phyloP scores from a whole-genome alignment of 2,888 invertebrate species.

The Margaritifera margaritifera region DNA sequence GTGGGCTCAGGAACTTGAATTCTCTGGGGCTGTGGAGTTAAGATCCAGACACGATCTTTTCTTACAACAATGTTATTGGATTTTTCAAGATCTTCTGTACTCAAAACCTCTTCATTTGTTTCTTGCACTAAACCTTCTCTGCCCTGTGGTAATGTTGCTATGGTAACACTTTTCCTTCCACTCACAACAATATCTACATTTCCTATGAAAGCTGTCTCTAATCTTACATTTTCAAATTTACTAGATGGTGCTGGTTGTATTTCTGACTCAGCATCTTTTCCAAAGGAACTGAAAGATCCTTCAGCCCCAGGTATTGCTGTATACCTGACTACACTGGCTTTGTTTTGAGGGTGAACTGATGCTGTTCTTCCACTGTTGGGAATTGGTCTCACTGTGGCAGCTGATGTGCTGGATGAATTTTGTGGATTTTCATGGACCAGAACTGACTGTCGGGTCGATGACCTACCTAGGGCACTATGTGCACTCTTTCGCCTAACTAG shows the following conservation, averaged over 20 bases:
- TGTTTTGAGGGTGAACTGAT: background rate
- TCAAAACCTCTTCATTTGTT: slow-evolving; percentile 9
- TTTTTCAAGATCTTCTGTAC: slow-evolving; percentile 15
- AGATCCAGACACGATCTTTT: slow-evolving; percentile 39
- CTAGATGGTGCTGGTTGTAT: slow-evolving; percentile 20
- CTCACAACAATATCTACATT: slow-evolving; percentile 25
- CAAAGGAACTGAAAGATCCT: slow-evolving; percentile 27
- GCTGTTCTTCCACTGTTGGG: background rate
- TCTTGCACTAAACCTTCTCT: slow-evolving; percentile 13
- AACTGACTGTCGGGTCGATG: slow-evolving; percentile 1
- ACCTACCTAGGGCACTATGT: slow-evolving; percentile 1
- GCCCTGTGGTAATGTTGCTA: slow-evolving; percentile 27
- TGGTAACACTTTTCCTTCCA: slow-evolving; percentile 40
- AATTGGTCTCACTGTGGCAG: background rate
- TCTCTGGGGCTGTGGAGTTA: slow-evolving; percentile 44
- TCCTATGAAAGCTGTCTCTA: slow-evolving; percentile 55
- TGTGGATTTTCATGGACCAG: slow-evolving; percentile 2
- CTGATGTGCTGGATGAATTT: background rate
- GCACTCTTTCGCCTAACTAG: background rate
- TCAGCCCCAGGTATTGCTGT: slow-evolving; percentile 21
- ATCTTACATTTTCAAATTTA: slow-evolving; percentile 41
- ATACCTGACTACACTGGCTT: slow-evolving; percentile 2
- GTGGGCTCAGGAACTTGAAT: slow-evolving; percentile 29
- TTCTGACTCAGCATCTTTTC: slow-evolving; percentile 9
- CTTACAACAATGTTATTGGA: slow-evolving; percentile 22